Evolutionary conservation across 2,888 invertebrate genomes (phyloP).

Genomic region (Rhamphomyia laevipes): DNA sequence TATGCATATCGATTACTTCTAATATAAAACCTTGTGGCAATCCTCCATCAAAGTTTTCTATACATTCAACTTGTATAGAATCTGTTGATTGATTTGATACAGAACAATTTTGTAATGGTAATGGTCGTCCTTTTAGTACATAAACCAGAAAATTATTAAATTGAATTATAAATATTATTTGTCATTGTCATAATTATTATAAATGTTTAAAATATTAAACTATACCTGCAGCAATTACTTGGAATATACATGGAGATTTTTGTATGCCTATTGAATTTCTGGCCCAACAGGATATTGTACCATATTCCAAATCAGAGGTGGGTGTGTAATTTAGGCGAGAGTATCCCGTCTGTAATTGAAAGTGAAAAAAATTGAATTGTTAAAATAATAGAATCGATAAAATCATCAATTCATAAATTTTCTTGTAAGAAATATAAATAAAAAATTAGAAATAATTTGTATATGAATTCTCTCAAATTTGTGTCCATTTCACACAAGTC

Average conservation of each 20-base stretch:
- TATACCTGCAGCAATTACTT: slow-evolving; percentile 71
- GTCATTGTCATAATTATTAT: background rate
- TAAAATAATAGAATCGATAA: too few relatives aligned
- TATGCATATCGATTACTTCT: slow-evolving; percentile 64
- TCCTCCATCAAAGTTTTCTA: slow-evolving; percentile 79
- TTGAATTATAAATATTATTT: background rate
- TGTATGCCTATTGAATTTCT: slow-evolving; percentile 73
- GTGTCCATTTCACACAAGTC: too few relatives aligned
- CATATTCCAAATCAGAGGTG: slow-evolving; percentile 77
- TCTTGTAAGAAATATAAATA: too few relatives aligned
- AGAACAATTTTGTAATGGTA: slow-evolving; percentile 78
- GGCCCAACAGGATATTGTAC: slow-evolving; percentile 78
- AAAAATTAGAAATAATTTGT: too few relatives aligned
- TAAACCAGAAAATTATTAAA: background rate
- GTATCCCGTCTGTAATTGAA: slow-evolving; percentile 30
- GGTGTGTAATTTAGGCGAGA: slow-evolving; percentile 72
- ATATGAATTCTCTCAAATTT: too few relatives aligned
- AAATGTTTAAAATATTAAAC: background rate
- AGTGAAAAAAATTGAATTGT: slow-evolving; percentile 6
- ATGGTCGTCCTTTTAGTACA: slow-evolving; percentile 60
- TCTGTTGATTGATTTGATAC: slow-evolving; percentile 78
- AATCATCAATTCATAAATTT: too few relatives aligned
- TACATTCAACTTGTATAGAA: slow-evolving; percentile 72
- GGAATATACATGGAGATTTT: slow-evolving; percentile 74
- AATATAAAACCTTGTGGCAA: slow-evolving; percentile 76